A percentile compares a stretch with the other conserved stretches of the same genome.
phyloP scores from a whole-genome alignment of 2,888 invertebrate genomes.

The Thymelicus lineola region DNA sequence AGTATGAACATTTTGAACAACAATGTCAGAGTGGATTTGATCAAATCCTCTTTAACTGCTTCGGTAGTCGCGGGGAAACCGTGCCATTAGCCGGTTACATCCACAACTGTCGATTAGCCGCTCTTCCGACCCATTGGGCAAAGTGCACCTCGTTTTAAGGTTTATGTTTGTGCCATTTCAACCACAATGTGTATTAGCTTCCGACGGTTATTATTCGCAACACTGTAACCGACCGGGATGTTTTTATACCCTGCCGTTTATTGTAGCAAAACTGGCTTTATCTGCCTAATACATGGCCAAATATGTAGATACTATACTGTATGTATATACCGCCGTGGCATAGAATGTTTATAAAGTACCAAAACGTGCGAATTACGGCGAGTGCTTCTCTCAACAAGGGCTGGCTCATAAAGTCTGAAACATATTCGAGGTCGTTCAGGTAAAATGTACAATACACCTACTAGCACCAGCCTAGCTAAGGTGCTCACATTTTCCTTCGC shows the following conservation, averaged over 20 bases:
- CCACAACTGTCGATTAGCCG: conserved; percentile 41
- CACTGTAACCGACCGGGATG: conserved; percentile 6
- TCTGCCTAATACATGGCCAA: conserved; percentile 8
- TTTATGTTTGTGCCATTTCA: conserved; percentile 32
- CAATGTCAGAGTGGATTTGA: background rate
- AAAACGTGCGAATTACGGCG: background rate
- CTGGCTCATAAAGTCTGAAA: conserved; percentile 5
- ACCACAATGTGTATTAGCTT: conserved; percentile 32
- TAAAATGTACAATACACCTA: background rate
- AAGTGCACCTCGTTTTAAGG: conserved; percentile 34
- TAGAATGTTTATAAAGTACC: too few relatives aligned
- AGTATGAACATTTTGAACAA: background rate
- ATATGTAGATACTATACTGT: too few relatives aligned
- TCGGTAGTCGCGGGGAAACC: background rate
- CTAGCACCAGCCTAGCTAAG: too few relatives aligned
- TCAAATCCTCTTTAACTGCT: background rate
- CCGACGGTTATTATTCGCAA: conserved; percentile 25
- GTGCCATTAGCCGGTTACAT: conserved; percentile 38
- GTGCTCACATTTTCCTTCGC: too few relatives aligned
- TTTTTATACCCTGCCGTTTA: conserved; percentile 16
- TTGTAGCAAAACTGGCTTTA: conserved; percentile 17
- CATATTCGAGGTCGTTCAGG: background rate
- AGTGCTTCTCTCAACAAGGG: background rate
- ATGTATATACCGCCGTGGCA: too few relatives aligned
- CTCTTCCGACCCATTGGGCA: conserved; percentile 40